Percentiles rank a stretch among this genome's conserved stretches.
phyloP scores from a whole-genome alignment of 2,888 invertebrate species.

The Ernsta delagoae region DNA sequence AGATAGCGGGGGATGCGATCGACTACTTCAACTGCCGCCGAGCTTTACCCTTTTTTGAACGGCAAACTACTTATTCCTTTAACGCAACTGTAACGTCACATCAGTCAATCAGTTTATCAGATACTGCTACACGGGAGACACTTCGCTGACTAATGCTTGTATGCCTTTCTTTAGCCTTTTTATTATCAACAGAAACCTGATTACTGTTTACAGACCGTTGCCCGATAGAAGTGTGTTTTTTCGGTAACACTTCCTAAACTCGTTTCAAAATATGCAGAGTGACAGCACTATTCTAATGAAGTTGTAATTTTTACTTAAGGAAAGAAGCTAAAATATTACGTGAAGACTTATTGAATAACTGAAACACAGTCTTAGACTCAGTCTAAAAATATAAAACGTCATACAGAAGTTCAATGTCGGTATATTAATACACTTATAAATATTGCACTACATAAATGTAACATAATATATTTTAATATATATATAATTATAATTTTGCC shows the following conservation, averaged over 20 bases:
- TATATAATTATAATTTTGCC: too few species aligned
- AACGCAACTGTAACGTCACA: neutral
- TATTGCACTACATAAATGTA: too few species aligned
- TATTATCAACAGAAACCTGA: conserved; percentile 10
- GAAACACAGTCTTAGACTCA: too few species aligned
- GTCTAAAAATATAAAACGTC: too few species aligned
- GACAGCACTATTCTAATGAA: too few species aligned
- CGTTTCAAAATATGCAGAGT: too few species aligned
- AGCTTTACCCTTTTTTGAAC: neutral
- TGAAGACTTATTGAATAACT: too few species aligned
- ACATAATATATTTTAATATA: too few species aligned
- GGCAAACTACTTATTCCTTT: neutral
- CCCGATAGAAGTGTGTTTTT: neutral
- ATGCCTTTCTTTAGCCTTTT: neutral
- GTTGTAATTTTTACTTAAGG: too few species aligned
- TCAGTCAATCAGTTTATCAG: conserved; percentile 2
- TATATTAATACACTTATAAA: too few species aligned
- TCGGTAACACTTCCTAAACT: neutral
- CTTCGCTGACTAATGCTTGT: neutral
- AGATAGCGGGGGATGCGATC: conserved; percentile 27
- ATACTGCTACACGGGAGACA: neutral
- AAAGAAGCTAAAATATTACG: too few species aligned
- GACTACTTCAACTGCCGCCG: neutral
- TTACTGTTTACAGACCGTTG: conserved; percentile 3
- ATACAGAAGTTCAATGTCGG: too few species aligned